Evolutionary conservation across 1,140 invertebrate species (phyloP).

Genomic region (Anagrus nilaparvatae): DNA sequence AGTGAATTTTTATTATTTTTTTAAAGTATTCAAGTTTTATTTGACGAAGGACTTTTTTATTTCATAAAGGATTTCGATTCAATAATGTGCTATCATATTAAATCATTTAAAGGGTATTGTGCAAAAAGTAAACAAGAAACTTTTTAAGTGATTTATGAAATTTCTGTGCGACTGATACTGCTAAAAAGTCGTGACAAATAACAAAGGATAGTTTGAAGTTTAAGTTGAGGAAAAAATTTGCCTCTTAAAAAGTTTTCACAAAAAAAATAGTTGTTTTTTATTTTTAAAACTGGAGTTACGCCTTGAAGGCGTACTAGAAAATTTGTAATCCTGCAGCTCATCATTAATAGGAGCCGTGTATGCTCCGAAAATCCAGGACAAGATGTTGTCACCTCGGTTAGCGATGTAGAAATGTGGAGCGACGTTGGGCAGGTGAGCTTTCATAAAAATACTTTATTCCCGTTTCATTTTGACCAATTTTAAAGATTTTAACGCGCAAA

Average conservation of each 20-base stretch:
- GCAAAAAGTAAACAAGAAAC: no score
- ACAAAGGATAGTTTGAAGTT: background rate
- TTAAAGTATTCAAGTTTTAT: no score
- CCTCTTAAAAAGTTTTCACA: background rate
- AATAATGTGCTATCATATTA: no score
- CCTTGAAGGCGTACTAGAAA: background rate
- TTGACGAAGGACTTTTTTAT: no score
- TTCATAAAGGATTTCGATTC: no score
- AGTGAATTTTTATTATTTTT: no score
- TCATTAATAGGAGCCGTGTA: conserved; percentile 18
- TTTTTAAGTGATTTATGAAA: no score
- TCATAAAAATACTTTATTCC: background rate
- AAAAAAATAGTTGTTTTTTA: background rate
- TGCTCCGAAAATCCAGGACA: conserved; percentile 32
- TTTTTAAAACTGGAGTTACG: background rate
- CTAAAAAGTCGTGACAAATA: background rate
- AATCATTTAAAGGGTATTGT: no score
- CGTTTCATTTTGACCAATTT: background rate
- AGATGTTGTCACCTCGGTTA: conserved; percentile 41
- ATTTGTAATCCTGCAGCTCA: background rate
- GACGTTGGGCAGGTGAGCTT: conserved; percentile 43
- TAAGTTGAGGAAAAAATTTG: background rate
- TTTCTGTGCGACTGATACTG: no score
- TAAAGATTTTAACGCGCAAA: background rate
- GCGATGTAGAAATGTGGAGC: conserved; percentile 44